phyloP scores from a whole-genome alignment of 2,113 vertebrate genomes.

The Apteryx mantelli region DNA sequence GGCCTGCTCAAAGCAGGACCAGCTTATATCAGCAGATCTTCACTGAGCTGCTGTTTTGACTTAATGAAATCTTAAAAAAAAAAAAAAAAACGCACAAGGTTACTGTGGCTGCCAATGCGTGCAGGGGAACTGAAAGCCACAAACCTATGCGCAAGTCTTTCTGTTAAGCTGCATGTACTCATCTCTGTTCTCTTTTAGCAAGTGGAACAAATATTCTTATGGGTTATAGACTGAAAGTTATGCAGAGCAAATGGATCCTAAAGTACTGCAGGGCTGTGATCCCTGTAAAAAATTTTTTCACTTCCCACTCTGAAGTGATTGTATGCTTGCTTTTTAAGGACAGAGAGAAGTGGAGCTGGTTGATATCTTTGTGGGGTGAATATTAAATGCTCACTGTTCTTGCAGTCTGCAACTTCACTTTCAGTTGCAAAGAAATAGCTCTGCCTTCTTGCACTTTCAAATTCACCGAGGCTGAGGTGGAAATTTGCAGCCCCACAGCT shows the following conservation, averaged over 20 bases:
- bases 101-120: neutral
- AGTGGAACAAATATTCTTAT: neutral
- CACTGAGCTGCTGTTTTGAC: neutral
- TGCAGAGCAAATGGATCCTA: neutral
- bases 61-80: neutral
- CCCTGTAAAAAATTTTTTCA: too few relatives aligned
- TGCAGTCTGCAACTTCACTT: rapidly evolving
- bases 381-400: neutral
- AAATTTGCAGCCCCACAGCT: neutral
- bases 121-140: neutral
- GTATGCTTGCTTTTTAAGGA: neutral
- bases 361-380: neutral
- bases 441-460: neutral
- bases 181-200: neutral
- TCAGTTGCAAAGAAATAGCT: neutral
- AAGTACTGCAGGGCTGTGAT: neutral
- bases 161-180: neutral
- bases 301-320: neutral
- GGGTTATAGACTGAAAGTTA: neutral
- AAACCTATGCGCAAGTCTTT: neutral
- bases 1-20: neutral
- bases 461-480: neutral
- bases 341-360: neutral
- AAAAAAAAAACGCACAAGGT: neutral
- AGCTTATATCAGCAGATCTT: neutral